Percentiles rank a stretch among this genome's conserved stretches.
Conservation (phyloP, 2,888 invertebrate species). For the Callosobruchus maculatus region DNA sequence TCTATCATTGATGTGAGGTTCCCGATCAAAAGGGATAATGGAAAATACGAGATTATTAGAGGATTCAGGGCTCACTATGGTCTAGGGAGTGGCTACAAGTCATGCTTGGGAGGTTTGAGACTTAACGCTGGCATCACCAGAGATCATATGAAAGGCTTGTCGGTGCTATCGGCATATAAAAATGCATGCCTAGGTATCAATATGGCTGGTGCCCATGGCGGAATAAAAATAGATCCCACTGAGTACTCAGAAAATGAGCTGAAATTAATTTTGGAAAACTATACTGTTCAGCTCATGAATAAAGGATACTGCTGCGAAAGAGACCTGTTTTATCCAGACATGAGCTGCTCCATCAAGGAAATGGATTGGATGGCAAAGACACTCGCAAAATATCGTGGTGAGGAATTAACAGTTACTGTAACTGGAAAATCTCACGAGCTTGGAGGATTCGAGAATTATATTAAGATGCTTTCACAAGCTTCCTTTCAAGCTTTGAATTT, state of each 20-base stretch:
- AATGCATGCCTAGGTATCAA: constrained; percentile 40
- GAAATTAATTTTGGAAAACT: constrained; percentile 32
- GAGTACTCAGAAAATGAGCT: constrained; percentile 36
- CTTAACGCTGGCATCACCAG: constrained; percentile 34
- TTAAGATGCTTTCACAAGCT: constrained; percentile 33
- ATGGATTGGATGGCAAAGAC: constrained; percentile 35
- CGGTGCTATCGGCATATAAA: constrained; percentile 38
- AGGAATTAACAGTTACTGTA: constrained; percentile 11
- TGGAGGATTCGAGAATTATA: constrained; percentile 36
- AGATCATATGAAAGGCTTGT: constrained; percentile 41
- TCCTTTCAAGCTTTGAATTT: constrained; percentile 33
- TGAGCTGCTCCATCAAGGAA: constrained; percentile 34
- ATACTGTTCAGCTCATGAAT: constrained; percentile 31
- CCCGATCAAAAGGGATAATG: constrained; percentile 37
- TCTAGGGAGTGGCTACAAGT: constrained; percentile 25
- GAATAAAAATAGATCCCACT: constrained; percentile 37
- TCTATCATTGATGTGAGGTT: constrained; percentile 40
- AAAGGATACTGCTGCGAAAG: constrained; percentile 30
- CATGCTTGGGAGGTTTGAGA: constrained; percentile 40
- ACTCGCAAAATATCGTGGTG: background rate
- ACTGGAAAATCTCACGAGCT: constrained; percentile 33
- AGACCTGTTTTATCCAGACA: constrained; percentile 41
- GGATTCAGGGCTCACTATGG: constrained; percentile 43
- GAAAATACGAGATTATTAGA: constrained; percentile 35
- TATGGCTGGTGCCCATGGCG: constrained; percentile 41